Percentiles rank a stretch among this genome's conserved stretches.
Evolutionary conservation across 2,888 invertebrate genomes (phyloP).

Genomic region (Meiosimyza platycephala): DNA sequence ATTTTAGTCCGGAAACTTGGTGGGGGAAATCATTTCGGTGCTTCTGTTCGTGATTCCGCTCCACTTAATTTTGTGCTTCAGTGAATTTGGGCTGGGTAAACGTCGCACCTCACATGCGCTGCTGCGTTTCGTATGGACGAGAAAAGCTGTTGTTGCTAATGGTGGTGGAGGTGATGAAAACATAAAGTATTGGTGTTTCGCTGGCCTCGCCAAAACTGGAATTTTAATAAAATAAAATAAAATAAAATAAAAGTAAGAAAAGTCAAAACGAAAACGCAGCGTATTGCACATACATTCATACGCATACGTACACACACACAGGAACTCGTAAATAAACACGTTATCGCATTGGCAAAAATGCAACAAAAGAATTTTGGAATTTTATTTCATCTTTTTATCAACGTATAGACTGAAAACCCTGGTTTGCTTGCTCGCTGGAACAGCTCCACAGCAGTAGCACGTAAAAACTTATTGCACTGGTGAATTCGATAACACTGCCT

Average conservation of each 20-base stretch:
- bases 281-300: not conserved
- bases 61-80: constrained; percentile 23
- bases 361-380: constrained; percentile 19
- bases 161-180: not conserved
- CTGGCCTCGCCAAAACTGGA: constrained; percentile 33
- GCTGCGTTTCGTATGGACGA: not conserved
- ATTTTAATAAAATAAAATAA: constrained; percentile 12
- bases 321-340: not conserved
- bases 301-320: constrained; percentile 5
- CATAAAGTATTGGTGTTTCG: not conserved
- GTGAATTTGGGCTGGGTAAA: constrained; percentile 34
- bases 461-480: too few species aligned
- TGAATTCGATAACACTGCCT: not conserved
- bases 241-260: not conserved
- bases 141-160: not conserved
- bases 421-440: too few species aligned
- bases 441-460: too few species aligned
- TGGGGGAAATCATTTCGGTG: too few species aligned
- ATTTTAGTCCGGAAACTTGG: too few species aligned
- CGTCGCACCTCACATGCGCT: constrained; percentile 5
- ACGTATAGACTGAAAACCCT: not conserved
- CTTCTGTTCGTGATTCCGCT: constrained; percentile 1
- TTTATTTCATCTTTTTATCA: constrained; percentile 13
- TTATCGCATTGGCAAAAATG: constrained; percentile 15
- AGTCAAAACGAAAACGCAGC: not conserved